Evolutionary conservation across 2,113 vertebrate species (phyloP).

Genomic region (Laticauda laticaudata): DNA sequence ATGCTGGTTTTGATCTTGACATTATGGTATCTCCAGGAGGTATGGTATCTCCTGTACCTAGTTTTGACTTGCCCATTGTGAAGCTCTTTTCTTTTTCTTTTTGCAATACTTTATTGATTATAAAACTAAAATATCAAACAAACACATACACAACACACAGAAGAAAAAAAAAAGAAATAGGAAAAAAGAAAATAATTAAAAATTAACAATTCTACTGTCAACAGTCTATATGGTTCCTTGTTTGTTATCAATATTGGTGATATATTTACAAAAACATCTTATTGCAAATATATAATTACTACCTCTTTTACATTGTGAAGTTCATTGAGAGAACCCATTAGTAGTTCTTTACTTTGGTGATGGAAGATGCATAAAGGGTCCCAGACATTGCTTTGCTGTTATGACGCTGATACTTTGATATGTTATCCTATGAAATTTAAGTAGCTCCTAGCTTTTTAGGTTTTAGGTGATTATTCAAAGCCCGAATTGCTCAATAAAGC

Average conservation of each 20-base stretch:
- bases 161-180: too few species aligned
- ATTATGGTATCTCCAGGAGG: background rate
- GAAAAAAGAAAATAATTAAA: too few species aligned
- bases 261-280: too few species aligned
- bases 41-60: background rate
- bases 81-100: background rate
- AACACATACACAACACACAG: too few species aligned
- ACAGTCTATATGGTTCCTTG: too few species aligned
- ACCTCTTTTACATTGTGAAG: background rate
- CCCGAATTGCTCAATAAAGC: background rate
- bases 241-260: too few species aligned
- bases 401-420: background rate
- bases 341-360: background rate
- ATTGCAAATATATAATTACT: too few species aligned
- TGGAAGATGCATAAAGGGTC: background rate
- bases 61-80: background rate
- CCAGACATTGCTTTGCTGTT: background rate
- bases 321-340: background rate
- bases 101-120: too few species aligned
- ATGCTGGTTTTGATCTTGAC: background rate
- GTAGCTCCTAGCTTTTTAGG: background rate
- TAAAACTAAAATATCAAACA: too few species aligned
- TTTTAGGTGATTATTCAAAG: background rate
- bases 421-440: background rate
- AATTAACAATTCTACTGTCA: too few species aligned